Evolutionary conservation across 2,113 vertebrate genomes (phyloP), one percentile per base, ranked within the genome.

Genomic region (Cariama cristata): DNA sequence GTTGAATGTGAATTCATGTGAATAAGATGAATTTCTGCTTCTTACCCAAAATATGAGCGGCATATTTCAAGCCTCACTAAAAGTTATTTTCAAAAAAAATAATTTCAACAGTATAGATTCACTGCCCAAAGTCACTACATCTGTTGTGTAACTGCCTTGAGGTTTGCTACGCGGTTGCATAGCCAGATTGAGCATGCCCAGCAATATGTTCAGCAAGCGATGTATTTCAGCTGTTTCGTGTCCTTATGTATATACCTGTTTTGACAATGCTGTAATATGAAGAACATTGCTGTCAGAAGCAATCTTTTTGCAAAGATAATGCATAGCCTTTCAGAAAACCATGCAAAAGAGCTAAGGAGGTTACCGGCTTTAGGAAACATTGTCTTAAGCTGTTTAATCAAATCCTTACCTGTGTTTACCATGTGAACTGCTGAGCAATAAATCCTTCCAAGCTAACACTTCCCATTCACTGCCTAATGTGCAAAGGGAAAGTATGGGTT

Each of bases 211-310:
- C 93, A 89, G 49, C 35, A 85, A 81, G 58, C 1, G 11, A 79
- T 82, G 16, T 42, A 89, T 85, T 96, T 94, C 86, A 96, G 62
- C 89, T 94, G 91, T 72, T 97, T 72, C 84, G 87, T 91, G 62
- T 95, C 77, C 66, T 58, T 66, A 60, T 42, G 24, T 16, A 89
- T 33, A 60, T n/a, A 93, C 19, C 7, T 90, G 42, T 82, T 95
- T 89, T 90, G 84, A 93, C 89, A 91, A 23, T 62, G 28, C n/a
- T 95, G 66, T 87, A 88, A 85, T 82, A 82, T 23, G 58, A 95
- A 87, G 86, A 86, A 58, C 26, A 38, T 5, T 69, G 73, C 77
- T 94, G 84, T 95, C 93, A 95, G 73, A 73, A 82, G 23, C 42
- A 69, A 93, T 94, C 53, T 38, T 93, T 91, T 82, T 69, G 53